These are phyloP conservation scores for Zaprionus lineosus DNA, from an alignment of 2,888 invertebrate species.

Conservation along the genomic window DNA sequence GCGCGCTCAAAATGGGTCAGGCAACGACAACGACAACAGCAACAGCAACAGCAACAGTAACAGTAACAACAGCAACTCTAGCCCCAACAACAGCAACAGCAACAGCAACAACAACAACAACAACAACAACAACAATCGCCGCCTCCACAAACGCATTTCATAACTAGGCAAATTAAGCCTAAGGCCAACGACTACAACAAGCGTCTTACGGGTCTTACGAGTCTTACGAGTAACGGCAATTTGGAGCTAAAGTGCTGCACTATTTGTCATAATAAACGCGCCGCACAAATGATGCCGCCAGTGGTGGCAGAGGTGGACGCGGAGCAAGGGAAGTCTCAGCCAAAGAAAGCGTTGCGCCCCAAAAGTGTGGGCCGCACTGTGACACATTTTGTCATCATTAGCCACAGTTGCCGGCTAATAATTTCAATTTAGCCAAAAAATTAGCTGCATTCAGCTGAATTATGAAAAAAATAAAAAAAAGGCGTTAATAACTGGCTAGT, in stretches of 20 bases:
- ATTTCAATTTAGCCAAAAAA: constrained; percentile 73
- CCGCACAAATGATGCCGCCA: constrained; percentile 30
- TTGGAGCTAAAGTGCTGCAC: constrained; percentile 67
- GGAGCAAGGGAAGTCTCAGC: constrained; percentile 1
- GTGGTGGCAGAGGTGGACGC: background rate
- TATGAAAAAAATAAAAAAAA: constrained; percentile 24
- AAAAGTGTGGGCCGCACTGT: constrained; percentile 68
- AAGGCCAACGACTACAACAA: constrained; percentile 57
- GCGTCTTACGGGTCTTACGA: constrained; percentile 50
- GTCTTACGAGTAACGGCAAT: constrained; percentile 67
- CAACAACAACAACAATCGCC: constrained; percentile 22
- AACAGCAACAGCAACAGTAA: background rate
- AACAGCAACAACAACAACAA: constrained; percentile 5
- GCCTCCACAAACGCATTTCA: constrained; percentile 73
- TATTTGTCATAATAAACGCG: constrained; percentile 78
- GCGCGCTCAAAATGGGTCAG: constrained; percentile 64
- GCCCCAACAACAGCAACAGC: constrained; percentile 9
- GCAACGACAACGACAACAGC: constrained; percentile 47
- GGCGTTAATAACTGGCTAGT: constrained; percentile 64
- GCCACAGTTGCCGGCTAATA: constrained; percentile 76
- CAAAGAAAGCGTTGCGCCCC: constrained; percentile 53
- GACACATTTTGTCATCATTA: constrained; percentile 81
- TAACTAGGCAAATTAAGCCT: constrained; percentile 76
- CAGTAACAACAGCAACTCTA: constrained; percentile 10
- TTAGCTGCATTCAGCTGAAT: constrained; percentile 50